phyloP scores from a whole-genome alignment of 2,888 invertebrate species.

The Neoscelio sp. region DNA sequence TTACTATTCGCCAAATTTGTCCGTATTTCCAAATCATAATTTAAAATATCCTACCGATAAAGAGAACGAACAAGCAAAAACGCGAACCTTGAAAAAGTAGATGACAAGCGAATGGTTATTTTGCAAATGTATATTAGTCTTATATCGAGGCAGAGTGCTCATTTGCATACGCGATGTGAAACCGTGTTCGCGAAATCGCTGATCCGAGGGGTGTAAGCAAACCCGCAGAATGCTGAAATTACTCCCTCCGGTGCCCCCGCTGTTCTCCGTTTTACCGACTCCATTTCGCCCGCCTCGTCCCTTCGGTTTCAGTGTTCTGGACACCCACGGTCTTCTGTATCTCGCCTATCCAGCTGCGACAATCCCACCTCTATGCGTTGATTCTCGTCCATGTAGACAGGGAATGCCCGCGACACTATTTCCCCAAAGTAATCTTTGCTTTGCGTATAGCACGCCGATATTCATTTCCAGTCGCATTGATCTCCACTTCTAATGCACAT shows the following conservation, averaged over 20 bases:
- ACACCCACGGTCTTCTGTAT: constrained; percentile 77
- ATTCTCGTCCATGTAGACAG: constrained; percentile 72
- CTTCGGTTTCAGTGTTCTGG: constrained; percentile 68
- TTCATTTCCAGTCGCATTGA: constrained; percentile 33
- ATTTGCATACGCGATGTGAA: constrained; percentile 70
- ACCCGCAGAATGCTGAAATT: constrained; percentile 82
- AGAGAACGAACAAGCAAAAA: no score
- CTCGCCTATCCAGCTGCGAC: constrained; percentile 79
- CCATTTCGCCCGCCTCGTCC: constrained; percentile 70
- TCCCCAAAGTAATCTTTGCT: constrained; percentile 76
- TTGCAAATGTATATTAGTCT: no score
- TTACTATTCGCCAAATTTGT: no score
- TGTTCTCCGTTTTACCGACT: constrained; percentile 75
- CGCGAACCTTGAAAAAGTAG: no score
- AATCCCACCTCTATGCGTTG: constrained; percentile 80
- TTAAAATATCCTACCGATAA: no score
- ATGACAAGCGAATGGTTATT: no score
- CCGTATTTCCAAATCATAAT: no score
- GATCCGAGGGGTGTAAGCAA: constrained; percentile 80
- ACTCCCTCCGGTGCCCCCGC: constrained; percentile 81
- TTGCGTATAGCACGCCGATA: constrained; percentile 69
- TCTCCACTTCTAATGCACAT: not conserved
- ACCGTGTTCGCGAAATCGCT: constrained; percentile 73
- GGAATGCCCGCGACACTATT: constrained; percentile 73
- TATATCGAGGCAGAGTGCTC: constrained; percentile 64